Evolutionary conservation across 2,113 vertebrate genomes (phyloP), one percentile per base, ranked within the genome.

Genomic region (Myanophis thanlyinensis): DNA sequence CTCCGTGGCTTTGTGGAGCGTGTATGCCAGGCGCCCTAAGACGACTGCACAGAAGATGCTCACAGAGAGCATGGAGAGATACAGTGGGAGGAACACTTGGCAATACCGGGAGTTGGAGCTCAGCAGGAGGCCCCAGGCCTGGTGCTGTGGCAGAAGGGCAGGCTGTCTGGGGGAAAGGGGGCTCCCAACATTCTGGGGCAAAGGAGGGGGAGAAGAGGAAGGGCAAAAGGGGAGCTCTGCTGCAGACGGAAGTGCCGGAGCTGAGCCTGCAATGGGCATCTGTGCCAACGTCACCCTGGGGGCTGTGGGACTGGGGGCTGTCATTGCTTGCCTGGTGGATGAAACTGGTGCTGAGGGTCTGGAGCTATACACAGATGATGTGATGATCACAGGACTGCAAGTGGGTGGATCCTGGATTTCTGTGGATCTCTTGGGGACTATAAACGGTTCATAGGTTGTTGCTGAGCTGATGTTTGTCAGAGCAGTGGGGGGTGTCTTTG

Each of bases 1-100:
- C 10, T 0, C 92, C 2, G 97, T 94, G 93, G 97, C 96, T 4
- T 22, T 92, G 93, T 95, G 97, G 30, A 99, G 93, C 3, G 96
- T 95, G 2, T 97, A 54, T 0, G 91, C 87, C 0, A 97, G 95
- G 92, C 96, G 96, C 0, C 89, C 95, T 25, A 98, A 93, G 0
- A 96, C 95, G 4, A 98, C 0, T 0, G 89, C 95, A 91, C 95
- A 98, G 51, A 27, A 93, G 1, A 96, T 92, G 91, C 98, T 97
- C 88, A 98, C 91, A 0, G 95, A 90, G 88, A 98, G 93, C 35
- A 97, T 1, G 0, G 89, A 4, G 2, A 96, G 88, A 47, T 97
- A 97, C 25, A 96, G 94, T 30, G 96, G 94, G 51, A 97, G 35
- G 62, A 94, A 86, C 4, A 89, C 23, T 84, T 49, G 93, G 96